A percentile compares a stretch with the other conserved stretches of the same genome.
These are phyloP conservation scores for Spicauda simplicius DNA, from an alignment of 2,888 invertebrate genomes.

Conservation along the genomic window DNA sequence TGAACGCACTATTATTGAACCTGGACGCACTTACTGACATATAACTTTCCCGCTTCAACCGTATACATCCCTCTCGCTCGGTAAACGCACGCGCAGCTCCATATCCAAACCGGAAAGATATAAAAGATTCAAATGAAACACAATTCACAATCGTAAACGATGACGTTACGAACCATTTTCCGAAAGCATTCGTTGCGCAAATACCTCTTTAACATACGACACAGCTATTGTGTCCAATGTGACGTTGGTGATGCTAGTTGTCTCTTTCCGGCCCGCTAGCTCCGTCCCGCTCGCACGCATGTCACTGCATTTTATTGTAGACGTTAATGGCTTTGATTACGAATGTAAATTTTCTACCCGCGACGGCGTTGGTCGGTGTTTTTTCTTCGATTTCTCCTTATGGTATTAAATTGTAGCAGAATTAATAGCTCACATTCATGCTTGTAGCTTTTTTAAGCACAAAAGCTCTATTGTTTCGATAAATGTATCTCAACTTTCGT, in stretches of 20 bases:
- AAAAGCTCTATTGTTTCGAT: constrained; percentile 46
- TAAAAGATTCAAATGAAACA: constrained; percentile 35
- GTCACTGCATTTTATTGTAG: constrained; percentile 84
- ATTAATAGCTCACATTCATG: constrained; percentile 56
- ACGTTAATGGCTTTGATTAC: constrained; percentile 83
- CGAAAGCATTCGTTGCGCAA: constrained; percentile 38
- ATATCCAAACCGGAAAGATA: constrained; percentile 37
- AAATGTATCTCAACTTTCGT: constrained; percentile 22
- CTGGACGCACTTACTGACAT: constrained; percentile 53
- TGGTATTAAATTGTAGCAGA: constrained; percentile 76
- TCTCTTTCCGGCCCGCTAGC: constrained; percentile 64
- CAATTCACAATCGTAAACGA: constrained; percentile 43
- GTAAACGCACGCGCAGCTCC: constrained; percentile 68
- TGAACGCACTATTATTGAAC: constrained; percentile 77
- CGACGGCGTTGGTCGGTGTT: constrained; percentile 77
- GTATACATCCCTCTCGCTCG: constrained; percentile 62
- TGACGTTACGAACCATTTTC: constrained; percentile 46
- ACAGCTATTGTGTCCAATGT: constrained; percentile 77
- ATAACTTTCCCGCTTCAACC: constrained; percentile 54
- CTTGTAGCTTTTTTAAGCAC: constrained; percentile 46
- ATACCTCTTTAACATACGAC: constrained; percentile 42
- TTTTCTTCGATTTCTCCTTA: constrained; percentile 75
- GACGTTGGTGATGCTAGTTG: constrained; percentile 60
- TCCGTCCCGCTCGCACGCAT: constrained; percentile 65
- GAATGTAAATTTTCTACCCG: constrained; percentile 83